These are phyloP conservation scores for Brienomyrus longianalis DNA, from an alignment of 2,113 vertebrate genomes.

Conservation along the genomic window DNA sequence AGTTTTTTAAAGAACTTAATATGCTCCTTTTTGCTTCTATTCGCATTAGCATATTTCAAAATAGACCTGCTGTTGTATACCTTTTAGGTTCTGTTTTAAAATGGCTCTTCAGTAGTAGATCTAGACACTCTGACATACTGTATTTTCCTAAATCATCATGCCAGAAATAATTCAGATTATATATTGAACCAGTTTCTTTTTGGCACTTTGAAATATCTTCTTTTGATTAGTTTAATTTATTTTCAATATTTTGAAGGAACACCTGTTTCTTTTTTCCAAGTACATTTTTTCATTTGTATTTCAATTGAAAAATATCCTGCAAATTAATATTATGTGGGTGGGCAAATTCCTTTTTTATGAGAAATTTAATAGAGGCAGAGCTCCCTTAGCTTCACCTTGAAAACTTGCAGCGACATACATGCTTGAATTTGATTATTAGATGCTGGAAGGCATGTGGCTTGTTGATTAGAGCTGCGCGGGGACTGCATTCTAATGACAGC, in stretches of 20 bases:
- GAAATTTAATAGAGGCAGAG: conserved; percentile 50
- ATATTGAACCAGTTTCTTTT: background rate
- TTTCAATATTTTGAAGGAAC: background rate
- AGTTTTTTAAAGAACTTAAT: background rate
- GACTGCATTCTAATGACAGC: conserved; percentile 57
- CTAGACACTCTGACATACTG: background rate
- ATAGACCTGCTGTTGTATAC: background rate
- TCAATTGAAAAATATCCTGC: conserved; percentile 19
- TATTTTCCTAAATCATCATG: background rate
- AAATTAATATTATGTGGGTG: conserved; percentile 36
- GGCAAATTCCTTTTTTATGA: conserved; percentile 27
- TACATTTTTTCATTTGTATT: background rate
- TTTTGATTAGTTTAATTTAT: background rate
- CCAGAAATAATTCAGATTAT: background rate
- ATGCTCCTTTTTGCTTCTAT: background rate
- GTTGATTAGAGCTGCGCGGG: conserved; percentile 59
- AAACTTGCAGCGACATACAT: conserved; percentile 54
- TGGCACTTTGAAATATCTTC: background rate
- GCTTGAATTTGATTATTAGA: conserved; percentile 56
- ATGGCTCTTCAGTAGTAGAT: background rate
- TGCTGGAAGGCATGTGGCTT: conserved; percentile 57
- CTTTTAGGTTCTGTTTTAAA: background rate
- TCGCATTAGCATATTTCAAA: background rate
- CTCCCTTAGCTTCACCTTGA: conserved; percentile 60
- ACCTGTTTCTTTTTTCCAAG: background rate